These are phyloP conservation scores for Channa striata DNA, from an alignment of 2,797 vertebrate species.

Conservation along the genomic window DNA sequence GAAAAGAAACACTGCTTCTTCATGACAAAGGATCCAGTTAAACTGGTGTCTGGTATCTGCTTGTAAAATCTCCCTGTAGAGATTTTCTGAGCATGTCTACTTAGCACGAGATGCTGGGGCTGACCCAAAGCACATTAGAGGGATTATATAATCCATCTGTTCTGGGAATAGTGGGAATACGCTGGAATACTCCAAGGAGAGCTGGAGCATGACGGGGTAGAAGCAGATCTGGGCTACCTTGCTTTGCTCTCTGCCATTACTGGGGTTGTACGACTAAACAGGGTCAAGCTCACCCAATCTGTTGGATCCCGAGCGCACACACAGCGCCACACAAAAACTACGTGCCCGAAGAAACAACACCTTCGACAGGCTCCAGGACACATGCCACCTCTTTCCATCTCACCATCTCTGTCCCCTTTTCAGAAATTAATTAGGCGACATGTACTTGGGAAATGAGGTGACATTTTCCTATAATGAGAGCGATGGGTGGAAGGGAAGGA, in stretches of 20 bases:
- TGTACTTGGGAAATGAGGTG: slow-evolving; percentile 83
- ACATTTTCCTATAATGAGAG: slow-evolving; percentile 86
- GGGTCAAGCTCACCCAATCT: slow-evolving; percentile 4
- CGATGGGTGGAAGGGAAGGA: slow-evolving; percentile 71
- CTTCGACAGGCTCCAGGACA: slow-evolving; percentile 27
- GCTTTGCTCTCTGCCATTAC: background rate
- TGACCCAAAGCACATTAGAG: slow-evolving; percentile 1
- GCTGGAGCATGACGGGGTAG: slow-evolving; percentile 2
- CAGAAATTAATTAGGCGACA: slow-evolving; percentile 81
- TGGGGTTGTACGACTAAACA: background rate
- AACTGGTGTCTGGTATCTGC: too few relatives aligned
- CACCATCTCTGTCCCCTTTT: slow-evolving; percentile 56
- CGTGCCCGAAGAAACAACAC: slow-evolving; percentile 5
- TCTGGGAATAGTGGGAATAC: slow-evolving; percentile 1
- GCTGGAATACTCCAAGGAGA: background rate
- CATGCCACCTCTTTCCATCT: slow-evolving; percentile 62
- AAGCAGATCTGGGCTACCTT: background rate
- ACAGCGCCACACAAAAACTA: slow-evolving; percentile 11
- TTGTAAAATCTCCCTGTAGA: background rate
- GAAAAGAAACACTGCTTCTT: too few relatives aligned
- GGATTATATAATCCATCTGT: slow-evolving; percentile 8
- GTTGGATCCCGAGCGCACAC: slow-evolving; percentile 7
- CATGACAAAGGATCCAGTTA: too few relatives aligned
- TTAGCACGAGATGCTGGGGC: background rate
- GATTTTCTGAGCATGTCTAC: background rate